Conservation (phyloP, 1,140 invertebrate genomes). For the Drosophila littoralis region DNA sequence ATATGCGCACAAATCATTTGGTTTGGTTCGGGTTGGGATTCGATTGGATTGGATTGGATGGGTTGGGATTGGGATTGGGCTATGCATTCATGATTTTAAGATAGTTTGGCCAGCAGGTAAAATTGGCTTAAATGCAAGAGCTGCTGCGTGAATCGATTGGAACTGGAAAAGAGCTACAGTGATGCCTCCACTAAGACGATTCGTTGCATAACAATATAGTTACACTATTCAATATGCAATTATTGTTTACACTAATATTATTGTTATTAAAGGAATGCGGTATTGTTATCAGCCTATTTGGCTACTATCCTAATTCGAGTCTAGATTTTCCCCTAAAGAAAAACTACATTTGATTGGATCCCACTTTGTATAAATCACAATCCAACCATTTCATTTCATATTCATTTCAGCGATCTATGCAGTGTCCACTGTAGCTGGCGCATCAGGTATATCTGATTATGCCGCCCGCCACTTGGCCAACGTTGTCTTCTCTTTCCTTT, state of each 20-base stretch:
- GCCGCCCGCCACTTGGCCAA: slow-evolving; percentile 27
- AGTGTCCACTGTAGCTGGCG: slow-evolving; percentile 27
- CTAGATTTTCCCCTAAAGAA: too few relatives aligned
- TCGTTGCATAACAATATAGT: too few relatives aligned
- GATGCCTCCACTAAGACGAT: not conserved
- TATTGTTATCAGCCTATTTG: too few relatives aligned
- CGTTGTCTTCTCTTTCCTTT: slow-evolving; percentile 5
- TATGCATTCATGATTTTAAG: slow-evolving; percentile 40
- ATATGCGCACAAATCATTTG: slow-evolving; percentile 80
- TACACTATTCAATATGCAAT: too few relatives aligned
- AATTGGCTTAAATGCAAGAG: slow-evolving; percentile 49
- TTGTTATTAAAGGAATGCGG: too few relatives aligned
- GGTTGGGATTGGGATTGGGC: slow-evolving; percentile 7
- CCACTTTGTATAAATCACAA: too few relatives aligned
- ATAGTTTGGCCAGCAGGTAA: slow-evolving; percentile 64
- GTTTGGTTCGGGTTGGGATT: slow-evolving; percentile 11
- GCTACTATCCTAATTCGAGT: too few relatives aligned
- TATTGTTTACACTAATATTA: too few relatives aligned
- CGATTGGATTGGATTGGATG: slow-evolving; percentile 9
- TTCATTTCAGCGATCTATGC: not conserved
- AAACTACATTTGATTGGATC: too few relatives aligned
- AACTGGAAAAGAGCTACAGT: slow-evolving; percentile 36
- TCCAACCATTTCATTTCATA: too few relatives aligned
- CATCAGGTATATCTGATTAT: slow-evolving; percentile 50
- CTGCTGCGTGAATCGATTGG: slow-evolving; percentile 53